Evolutionary conservation across 2,888 invertebrate genomes (phyloP).

Genomic region (Bembecia ichneumoniformis): DNA sequence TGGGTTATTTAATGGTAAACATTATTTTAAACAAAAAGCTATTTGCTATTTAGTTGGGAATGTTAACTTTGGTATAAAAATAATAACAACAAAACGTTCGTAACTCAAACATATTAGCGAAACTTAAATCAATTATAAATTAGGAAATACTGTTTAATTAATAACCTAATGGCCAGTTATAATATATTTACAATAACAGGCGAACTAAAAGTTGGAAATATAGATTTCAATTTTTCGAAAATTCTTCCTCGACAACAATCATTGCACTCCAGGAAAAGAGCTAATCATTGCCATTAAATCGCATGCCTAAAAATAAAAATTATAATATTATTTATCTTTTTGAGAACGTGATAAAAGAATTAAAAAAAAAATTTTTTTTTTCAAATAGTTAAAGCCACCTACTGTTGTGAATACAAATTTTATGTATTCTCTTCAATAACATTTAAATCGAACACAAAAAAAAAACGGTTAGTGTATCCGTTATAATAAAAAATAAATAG

Average conservation of each 20-base stretch:
- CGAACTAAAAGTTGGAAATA: slow-evolving; percentile 30
- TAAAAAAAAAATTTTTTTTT: too few species aligned
- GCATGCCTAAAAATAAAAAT: neutral
- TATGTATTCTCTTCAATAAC: too few species aligned
- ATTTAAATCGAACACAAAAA: too few species aligned
- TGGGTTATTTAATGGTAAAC: slow-evolving; percentile 33
- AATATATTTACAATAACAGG: slow-evolving; percentile 64
- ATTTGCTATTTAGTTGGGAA: slow-evolving; percentile 76
- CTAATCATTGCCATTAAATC: neutral
- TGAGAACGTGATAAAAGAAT: too few species aligned
- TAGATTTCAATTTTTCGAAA: slow-evolving; percentile 5
- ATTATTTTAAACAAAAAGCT: slow-evolving; percentile 32
- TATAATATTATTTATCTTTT: neutral
- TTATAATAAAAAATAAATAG: too few species aligned
- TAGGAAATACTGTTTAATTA: slow-evolving; percentile 67
- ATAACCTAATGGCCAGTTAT: slow-evolving; percentile 50
- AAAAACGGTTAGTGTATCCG: too few species aligned
- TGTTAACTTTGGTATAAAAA: slow-evolving; percentile 82
- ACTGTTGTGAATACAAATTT: too few species aligned
- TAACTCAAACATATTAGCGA: slow-evolving; percentile 61
- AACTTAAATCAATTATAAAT: slow-evolving; percentile 67
- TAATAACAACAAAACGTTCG: slow-evolving; percentile 69
- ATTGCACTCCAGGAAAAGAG: slow-evolving; percentile 11
- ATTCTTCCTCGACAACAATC: slow-evolving; percentile 6
- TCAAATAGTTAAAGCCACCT: too few species aligned